Evolutionary conservation across 2,888 invertebrate genomes (phyloP), one percentile per base, ranked within the genome.

Genomic region (Epicampocera succincta): DNA sequence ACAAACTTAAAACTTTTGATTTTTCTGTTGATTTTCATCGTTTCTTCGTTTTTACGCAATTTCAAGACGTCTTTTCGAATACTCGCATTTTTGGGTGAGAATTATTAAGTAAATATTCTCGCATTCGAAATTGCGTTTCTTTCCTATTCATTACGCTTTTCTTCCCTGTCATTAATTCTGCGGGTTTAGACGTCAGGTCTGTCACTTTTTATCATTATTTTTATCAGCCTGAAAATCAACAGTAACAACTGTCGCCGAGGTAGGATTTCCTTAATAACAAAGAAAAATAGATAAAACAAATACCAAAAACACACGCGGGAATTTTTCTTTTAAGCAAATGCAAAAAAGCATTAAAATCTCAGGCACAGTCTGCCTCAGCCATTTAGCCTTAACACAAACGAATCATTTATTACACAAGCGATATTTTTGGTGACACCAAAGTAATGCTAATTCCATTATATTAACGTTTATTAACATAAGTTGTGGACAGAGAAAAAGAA

Each of bases 131-230:
- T 74, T 56, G 9, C 33, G n/a, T 29, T 63, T 56, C 66, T 76
- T 66, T 66, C 19, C 80, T 77, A 83, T 83, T 84, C 81, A 83
- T 84, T 82, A 83, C 74, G 73, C 69, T 78, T 69, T 73, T 83
- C 65, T 84, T 85, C 72, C 66, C 78, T 80, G 79, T 85, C 85
- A 84, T 85, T 85, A 85, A 85, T 85, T 84, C 83, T 85, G 83
- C 82, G 84, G 84, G 85, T 75, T 84, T 82, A 83, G 78, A 83
- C 85, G 85, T 85, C 85, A 85, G 80, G 84, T 73, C 80, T 85
- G 85, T 84, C 85, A 86, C 71, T 83, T 60, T 60, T 85, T 85
- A 84, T 85, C 84, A 85, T 85, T 83, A 17, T 84, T 84, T 85
- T 85, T 85, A 85, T 85, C 85, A 85, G 86, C 84, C 85, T 42